Evolutionary conservation across 2,888 invertebrate genomes (phyloP).

Genomic region (Dichetophora obliterata): DNA sequence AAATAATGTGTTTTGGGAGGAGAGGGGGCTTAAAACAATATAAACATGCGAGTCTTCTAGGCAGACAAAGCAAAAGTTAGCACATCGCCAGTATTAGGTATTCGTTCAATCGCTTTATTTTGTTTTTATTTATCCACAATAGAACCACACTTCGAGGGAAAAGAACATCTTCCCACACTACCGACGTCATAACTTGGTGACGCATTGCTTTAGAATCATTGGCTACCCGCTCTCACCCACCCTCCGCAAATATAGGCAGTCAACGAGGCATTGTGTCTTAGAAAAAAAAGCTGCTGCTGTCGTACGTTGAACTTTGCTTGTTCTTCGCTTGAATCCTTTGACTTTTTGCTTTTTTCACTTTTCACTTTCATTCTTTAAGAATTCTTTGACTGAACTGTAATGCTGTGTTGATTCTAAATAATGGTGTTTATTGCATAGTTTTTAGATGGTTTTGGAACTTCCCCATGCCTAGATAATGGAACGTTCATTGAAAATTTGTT

Average conservation of each 20-base stretch:
- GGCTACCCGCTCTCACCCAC: not conserved
- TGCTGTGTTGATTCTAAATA: not conserved
- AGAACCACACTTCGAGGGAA: not conserved
- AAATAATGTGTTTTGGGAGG: not conserved
- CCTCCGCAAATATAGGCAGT: not conserved
- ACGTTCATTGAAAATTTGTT: not conserved
- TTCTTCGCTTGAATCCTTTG: not conserved
- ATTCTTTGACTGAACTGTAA: not conserved
- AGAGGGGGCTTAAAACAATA: not conserved
- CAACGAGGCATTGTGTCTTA: not conserved
- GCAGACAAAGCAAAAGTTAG: not conserved
- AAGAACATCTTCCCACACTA: not conserved
- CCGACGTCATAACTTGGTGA: not conserved
- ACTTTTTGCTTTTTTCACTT: not conserved
- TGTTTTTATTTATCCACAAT: constrained; percentile 6
- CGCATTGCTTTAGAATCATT: not conserved
- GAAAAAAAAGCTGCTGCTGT: not conserved
- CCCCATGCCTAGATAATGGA: not conserved
- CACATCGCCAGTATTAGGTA: not conserved
- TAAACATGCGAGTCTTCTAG: not conserved
- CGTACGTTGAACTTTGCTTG: not conserved
- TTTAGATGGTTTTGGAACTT: not conserved
- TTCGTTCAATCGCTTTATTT: not conserved
- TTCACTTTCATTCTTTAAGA: not conserved
- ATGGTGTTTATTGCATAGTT: not conserved